phyloP scores from a whole-genome alignment of 2,888 invertebrate species.

The Zonitis immaculata region DNA sequence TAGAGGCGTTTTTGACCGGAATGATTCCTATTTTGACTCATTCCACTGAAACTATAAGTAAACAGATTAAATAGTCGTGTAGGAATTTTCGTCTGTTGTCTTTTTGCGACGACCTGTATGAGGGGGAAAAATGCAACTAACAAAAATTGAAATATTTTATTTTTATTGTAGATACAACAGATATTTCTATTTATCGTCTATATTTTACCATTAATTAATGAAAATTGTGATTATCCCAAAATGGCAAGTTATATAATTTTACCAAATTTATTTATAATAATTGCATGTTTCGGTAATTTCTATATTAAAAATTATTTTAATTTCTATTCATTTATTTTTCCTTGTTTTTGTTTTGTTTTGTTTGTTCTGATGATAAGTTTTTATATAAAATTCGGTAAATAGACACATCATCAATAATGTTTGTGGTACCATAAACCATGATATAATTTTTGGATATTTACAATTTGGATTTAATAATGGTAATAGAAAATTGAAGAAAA shows the following conservation, averaged over 20 bases:
- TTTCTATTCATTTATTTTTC: not conserved
- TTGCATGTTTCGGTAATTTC: not conserved
- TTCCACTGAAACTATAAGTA: too few relatives aligned
- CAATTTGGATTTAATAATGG: slow-evolving; percentile 1
- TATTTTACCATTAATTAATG: not conserved
- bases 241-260: not conserved
- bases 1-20: too few relatives aligned
- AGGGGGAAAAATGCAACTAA: too few relatives aligned
- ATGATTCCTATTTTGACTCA: too few relatives aligned
- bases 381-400: slow-evolving; percentile 1
- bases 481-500: not conserved
- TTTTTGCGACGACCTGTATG: too few relatives aligned
- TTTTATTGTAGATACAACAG: not conserved
- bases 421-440: slow-evolving; percentile 3
- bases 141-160: too few relatives aligned
- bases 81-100: too few relatives aligned
- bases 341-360: not conserved
- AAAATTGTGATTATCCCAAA: not conserved
- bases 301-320: not conserved
- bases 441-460: not conserved
- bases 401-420: not conserved
- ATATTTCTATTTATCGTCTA: not conserved
- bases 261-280: not conserved
- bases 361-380: slow-evolving; percentile 1
- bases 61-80: too few relatives aligned